These are phyloP conservation scores for Philaenus spumarius DNA, from an alignment of 1,140 invertebrate genomes.

Conservation along the genomic window DNA sequence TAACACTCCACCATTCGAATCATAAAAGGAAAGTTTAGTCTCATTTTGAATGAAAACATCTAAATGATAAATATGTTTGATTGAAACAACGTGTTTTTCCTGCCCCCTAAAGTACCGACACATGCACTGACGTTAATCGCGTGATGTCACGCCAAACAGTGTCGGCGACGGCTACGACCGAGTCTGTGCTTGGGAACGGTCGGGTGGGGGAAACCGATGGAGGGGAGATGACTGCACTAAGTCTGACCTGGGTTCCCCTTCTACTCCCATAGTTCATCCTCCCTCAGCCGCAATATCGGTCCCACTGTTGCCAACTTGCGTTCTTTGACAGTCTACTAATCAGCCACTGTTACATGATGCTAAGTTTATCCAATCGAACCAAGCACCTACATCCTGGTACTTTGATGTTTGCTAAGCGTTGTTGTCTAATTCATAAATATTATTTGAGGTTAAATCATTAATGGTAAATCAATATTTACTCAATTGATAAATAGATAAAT, in stretches of 20 bases:
- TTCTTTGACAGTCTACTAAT: background rate
- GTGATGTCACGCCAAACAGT: constrained; percentile 5
- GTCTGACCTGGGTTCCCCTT: background rate
- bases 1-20: too few relatives aligned
- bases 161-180: too few relatives aligned
- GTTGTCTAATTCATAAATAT: too few relatives aligned
- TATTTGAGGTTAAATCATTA: too few relatives aligned
- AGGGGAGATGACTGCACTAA: constrained; percentile 2
- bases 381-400: too few relatives aligned
- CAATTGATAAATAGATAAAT: too few relatives aligned
- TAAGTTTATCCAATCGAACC: too few relatives aligned
- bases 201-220: background rate
- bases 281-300: constrained; percentile 10
- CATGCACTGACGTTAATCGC: background rate
- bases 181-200: background rate
- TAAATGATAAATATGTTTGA: background rate
- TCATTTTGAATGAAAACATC: constrained; percentile 9
- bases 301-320: constrained; percentile 14
- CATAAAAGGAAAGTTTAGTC: background rate
- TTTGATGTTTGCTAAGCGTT: too few relatives aligned
- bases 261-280: too few relatives aligned
- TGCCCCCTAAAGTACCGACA: background rate
- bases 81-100: constrained; percentile 4
- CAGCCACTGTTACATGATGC: too few relatives aligned
- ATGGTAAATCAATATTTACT: too few relatives aligned